Evolutionary conservation across 2,113 vertebrate genomes (phyloP).

Genomic region (Platanista minor): DNA sequence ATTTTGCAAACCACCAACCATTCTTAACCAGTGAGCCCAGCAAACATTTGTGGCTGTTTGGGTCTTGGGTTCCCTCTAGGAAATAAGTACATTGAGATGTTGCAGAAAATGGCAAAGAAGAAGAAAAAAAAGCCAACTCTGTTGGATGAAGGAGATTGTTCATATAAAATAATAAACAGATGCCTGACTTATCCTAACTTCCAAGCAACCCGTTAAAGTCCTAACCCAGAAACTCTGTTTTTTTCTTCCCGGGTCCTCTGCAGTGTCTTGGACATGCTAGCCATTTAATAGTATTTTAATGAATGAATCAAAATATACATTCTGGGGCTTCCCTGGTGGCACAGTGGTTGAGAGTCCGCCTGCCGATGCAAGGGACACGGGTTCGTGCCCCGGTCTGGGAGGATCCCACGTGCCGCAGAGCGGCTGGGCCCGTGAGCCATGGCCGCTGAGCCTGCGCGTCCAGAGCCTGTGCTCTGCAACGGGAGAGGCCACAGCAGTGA

Average conservation of each 20-base stretch:
- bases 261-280: rapidly evolving
- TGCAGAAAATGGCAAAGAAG: constrained; percentile 55
- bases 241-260: neutral
- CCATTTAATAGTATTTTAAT: neutral
- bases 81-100: constrained; percentile 70
- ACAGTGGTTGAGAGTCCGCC: no score
- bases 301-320: neutral
- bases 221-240: neutral
- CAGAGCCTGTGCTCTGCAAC: no score
- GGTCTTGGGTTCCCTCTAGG: constrained; percentile 55
- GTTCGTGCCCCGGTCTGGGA: no score
- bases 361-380: no score
- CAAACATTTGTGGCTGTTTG: constrained; percentile 65
- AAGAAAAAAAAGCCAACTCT: neutral
- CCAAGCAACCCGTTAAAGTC: neutral
- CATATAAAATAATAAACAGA: constrained; percentile 56
- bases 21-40: constrained; percentile 58
- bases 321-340: no score
- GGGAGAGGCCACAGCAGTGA: no score
- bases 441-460: no score
- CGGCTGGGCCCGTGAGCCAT: no score
- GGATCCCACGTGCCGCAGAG: no score
- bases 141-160: neutral
- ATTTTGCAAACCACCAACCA: constrained; percentile 61
- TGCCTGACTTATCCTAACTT: neutral